Conservation (phyloP, 2,113 vertebrate species). For the Siniperca chuatsi region DNA sequence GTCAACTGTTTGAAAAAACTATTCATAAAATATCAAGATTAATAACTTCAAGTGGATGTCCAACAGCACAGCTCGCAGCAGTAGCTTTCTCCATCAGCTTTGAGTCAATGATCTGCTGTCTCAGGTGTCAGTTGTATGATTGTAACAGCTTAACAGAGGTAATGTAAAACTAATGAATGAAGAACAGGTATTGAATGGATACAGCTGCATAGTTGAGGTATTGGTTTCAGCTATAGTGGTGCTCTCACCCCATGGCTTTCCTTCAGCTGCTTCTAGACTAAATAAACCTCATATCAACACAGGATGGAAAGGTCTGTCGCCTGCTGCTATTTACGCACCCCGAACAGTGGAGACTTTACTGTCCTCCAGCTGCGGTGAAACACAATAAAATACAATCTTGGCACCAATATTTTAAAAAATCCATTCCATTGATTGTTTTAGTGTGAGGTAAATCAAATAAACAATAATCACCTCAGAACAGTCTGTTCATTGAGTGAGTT, state of each 20-base stretch:
- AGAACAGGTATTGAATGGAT: constrained; percentile 29
- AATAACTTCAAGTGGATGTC: constrained; percentile 12
- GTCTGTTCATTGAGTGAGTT: constrained; percentile 22
- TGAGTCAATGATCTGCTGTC: constrained; percentile 13
- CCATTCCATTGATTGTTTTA: constrained; percentile 19
- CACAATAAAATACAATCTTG: constrained; percentile 31
- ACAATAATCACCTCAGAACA: constrained; percentile 26
- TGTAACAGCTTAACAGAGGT: constrained; percentile 14
- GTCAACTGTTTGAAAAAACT: constrained; percentile 28
- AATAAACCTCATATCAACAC: constrained; percentile 70
- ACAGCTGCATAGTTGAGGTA: neutral
- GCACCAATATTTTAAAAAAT: neutral
- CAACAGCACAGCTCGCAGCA: constrained; percentile 18
- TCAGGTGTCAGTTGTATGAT: constrained; percentile 16
- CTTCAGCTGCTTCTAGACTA: constrained; percentile 61
- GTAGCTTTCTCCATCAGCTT: constrained; percentile 10
- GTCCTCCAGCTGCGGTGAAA: constrained; percentile 16
- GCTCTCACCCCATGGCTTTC: constrained; percentile 15
- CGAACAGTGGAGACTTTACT: constrained; percentile 12
- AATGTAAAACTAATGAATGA: constrained; percentile 22
- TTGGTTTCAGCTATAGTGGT: constrained; percentile 30
- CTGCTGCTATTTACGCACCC: constrained; percentile 32
- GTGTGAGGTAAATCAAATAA: constrained; percentile 37
- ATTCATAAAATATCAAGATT: constrained; percentile 27
- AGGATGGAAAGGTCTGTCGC: constrained; percentile 61